These are phyloP conservation scores for Ellobium chinense DNA, from an alignment of 2,888 invertebrate genomes.

Conservation along the genomic window DNA sequence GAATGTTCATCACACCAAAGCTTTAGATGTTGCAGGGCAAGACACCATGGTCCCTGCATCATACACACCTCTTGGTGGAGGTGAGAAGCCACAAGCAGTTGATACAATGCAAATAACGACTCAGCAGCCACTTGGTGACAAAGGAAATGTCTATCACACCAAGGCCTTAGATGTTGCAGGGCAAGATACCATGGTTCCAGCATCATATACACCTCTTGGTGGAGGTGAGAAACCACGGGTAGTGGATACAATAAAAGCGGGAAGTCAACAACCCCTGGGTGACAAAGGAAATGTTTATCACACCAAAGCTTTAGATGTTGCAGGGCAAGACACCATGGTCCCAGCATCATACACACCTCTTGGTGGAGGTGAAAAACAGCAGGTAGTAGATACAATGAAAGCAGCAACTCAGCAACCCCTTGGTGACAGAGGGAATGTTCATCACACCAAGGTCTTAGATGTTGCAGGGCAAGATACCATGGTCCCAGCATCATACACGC, in stretches of 20 bases:
- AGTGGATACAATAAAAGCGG: not conserved
- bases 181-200: slow-evolving; percentile 27
- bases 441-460: not conserved
- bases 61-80: slow-evolving; percentile 5
- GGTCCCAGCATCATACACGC: not conserved
- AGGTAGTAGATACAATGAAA: not conserved
- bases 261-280: not conserved
- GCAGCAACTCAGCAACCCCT: not conserved
- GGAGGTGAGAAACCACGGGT: not conserved
- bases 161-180: slow-evolving; percentile 39
- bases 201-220: slow-evolving; percentile 5
- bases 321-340: slow-evolving; percentile 9
- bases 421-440: slow-evolving; percentile 13
- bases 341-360: not conserved
- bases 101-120: not conserved
- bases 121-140: slow-evolving; percentile 30
- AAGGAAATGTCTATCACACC: slow-evolving; percentile 35
- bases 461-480: slow-evolving; percentile 10
- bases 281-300: slow-evolving; percentile 11
- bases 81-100: slow-evolving; percentile 5
- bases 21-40: slow-evolving; percentile 12
- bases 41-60: not conserved
- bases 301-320: not conserved
- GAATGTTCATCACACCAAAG: slow-evolving; percentile 26
- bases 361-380: slow-evolving; percentile 7